phyloP scores from a whole-genome alignment of 2,113 vertebrate species.

The Hydrolagus affinis region DNA sequence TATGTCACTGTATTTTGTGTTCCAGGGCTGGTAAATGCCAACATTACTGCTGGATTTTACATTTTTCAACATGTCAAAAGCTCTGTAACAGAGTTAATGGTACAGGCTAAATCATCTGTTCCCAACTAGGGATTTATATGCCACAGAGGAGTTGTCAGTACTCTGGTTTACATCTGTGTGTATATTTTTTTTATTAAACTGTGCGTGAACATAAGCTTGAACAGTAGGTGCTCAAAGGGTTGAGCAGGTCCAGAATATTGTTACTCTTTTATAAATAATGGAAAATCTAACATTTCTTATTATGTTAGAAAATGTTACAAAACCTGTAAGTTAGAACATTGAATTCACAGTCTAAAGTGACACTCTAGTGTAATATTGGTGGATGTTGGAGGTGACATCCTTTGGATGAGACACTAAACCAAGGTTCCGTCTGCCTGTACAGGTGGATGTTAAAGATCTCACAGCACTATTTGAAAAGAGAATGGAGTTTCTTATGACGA shows the following conservation, averaged over 20 bases:
- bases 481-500: too few relatives aligned
- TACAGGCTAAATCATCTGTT: slow-evolving; percentile 11
- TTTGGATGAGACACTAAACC: too few relatives aligned
- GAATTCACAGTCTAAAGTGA: too few relatives aligned
- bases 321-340: too few relatives aligned
- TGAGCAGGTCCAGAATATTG: not conserved
- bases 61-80: not conserved
- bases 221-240: not conserved
- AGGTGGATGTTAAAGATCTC: too few relatives aligned
- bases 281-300: not conserved
- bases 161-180: not conserved
- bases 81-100: not conserved
- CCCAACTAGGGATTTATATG: not conserved
- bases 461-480: too few relatives aligned
- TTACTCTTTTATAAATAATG: not conserved
- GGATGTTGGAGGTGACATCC: too few relatives aligned
- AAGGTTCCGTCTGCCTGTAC: too few relatives aligned
- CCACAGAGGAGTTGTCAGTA: not conserved
- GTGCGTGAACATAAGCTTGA: not conserved
- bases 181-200: not conserved
- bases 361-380: too few relatives aligned
- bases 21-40: not conserved
- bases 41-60: not conserved
- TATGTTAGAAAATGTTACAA: too few relatives aligned
- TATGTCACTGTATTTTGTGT: not conserved